These are phyloP conservation scores for Rousettus leschenaultii DNA, from an alignment of 2,113 vertebrate genomes.

Conservation along the genomic window DNA sequence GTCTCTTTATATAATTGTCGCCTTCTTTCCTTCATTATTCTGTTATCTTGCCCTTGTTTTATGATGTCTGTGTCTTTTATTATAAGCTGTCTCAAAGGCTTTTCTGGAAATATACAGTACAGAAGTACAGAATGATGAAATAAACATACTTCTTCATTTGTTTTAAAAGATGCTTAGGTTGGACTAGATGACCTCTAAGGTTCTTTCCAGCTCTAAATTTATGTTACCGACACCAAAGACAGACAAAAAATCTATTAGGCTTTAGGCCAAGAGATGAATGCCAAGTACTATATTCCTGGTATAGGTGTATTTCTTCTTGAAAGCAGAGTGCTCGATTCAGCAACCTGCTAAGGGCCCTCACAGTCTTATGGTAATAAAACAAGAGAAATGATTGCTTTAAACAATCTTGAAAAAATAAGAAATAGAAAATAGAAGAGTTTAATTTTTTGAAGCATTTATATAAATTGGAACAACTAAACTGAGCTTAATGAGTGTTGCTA, in stretches of 20 bases:
- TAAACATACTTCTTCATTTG: conserved; percentile 26
- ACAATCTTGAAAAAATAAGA: not conserved
- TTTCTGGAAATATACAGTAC: conserved; percentile 24
- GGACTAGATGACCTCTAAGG: conserved; percentile 46
- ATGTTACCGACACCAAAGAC: conserved; percentile 55
- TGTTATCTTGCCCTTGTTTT: not conserved
- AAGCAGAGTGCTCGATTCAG: not conserved
- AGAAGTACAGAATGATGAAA: conserved; percentile 36
- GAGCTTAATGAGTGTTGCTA: not conserved
- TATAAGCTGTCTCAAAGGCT: not conserved
- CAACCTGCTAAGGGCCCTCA: not conserved
- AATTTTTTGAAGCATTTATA: not conserved
- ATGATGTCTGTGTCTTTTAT: not conserved
- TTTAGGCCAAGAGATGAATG: not conserved
- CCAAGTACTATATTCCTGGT: not conserved
- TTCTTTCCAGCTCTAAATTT: conserved; percentile 44
- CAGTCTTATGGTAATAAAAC: not conserved
- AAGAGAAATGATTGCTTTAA: not conserved
- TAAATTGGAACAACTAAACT: not conserved
- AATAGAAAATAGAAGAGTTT: not conserved
- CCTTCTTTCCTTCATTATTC: not conserved
- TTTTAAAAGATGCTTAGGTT: conserved; percentile 46
- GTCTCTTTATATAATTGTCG: not conserved
- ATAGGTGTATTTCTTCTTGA: conserved; percentile 44
- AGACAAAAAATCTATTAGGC: conserved; percentile 50